phyloP scores from a whole-genome alignment of 2,113 vertebrate species.

The Atrichornis clamosus region DNA sequence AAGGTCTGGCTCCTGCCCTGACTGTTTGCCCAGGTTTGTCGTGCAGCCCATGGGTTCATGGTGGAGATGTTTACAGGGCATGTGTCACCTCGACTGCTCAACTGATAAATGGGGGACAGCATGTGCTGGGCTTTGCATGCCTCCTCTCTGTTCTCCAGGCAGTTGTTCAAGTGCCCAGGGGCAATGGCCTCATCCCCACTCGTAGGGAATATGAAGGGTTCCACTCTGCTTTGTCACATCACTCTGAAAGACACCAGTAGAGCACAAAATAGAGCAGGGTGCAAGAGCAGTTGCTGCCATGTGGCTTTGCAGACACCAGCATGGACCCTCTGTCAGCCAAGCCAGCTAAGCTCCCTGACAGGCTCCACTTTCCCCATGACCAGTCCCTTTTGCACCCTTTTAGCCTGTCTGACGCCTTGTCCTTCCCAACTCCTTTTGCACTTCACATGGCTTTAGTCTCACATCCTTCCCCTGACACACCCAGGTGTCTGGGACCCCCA shows the following conservation, averaged over 20 bases:
- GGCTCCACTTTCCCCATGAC: neutral
- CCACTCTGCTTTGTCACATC: neutral
- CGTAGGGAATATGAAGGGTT: neutral
- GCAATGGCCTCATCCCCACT: neutral
- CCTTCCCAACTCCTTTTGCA: neutral
- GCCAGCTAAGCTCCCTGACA: no score
- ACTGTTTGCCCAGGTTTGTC: neutral
- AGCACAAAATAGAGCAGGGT: neutral
- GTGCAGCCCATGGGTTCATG: neutral
- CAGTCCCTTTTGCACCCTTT: neutral
- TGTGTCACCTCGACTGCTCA: fast-evolving
- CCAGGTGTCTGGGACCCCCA: neutral
- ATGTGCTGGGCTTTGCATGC: neutral
- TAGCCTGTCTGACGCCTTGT: neutral
- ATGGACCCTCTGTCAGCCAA: neutral
- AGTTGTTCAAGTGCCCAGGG: neutral
- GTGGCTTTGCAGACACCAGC: neutral
- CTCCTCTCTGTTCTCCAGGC: neutral
- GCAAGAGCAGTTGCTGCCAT: neutral
- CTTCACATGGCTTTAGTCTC: neutral
- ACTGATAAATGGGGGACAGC: neutral
- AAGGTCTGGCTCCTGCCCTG: neutral
- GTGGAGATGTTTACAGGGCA: neutral
- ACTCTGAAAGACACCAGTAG: neutral
- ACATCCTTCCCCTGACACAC: neutral